Evolutionary conservation across 2,888 invertebrate genomes (phyloP).

Genomic region (Zaprionus bogoriensis): DNA sequence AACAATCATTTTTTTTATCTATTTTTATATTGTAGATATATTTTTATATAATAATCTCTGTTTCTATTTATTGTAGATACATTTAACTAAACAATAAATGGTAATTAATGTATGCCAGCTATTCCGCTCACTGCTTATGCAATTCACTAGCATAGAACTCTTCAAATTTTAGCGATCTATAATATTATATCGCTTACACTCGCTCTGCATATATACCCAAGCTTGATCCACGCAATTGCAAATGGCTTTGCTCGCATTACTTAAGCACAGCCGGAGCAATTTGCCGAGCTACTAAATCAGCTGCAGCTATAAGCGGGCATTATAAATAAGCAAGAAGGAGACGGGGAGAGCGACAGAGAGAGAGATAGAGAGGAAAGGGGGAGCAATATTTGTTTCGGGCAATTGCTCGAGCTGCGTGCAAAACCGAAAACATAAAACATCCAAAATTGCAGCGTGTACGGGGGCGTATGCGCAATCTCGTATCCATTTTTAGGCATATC

Average conservation of each 20-base stretch:
- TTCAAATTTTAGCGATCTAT: too few species aligned
- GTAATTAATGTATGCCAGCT: too few species aligned
- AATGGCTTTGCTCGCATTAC: conserved; percentile 8
- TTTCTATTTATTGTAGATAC: too few species aligned
- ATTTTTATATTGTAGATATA: too few species aligned
- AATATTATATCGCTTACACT: too few species aligned
- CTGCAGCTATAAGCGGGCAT: conserved; percentile 14
- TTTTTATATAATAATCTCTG: too few species aligned
- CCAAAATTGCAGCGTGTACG: conserved; percentile 18
- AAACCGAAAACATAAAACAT: conserved; percentile 11
- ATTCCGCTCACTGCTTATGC: too few species aligned
- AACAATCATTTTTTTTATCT: too few species aligned
- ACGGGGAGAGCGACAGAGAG: background rate
- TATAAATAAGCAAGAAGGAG: background rate
- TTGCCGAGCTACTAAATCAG: conserved; percentile 40
- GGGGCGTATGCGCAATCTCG: conserved; percentile 58
- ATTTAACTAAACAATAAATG: too few species aligned
- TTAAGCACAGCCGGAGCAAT: conserved; percentile 18
- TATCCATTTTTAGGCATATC: conserved; percentile 54
- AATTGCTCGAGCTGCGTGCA: conserved; percentile 32
- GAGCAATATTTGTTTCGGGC: conserved; percentile 16
- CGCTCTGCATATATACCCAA: too few species aligned
- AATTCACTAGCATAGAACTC: too few species aligned
- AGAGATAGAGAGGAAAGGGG: background rate
- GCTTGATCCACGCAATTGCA: background rate